Evolutionary conservation across 2,888 invertebrate species (phyloP), one percentile per base, ranked within the genome.

Genomic region (Epinotia nisella): DNA sequence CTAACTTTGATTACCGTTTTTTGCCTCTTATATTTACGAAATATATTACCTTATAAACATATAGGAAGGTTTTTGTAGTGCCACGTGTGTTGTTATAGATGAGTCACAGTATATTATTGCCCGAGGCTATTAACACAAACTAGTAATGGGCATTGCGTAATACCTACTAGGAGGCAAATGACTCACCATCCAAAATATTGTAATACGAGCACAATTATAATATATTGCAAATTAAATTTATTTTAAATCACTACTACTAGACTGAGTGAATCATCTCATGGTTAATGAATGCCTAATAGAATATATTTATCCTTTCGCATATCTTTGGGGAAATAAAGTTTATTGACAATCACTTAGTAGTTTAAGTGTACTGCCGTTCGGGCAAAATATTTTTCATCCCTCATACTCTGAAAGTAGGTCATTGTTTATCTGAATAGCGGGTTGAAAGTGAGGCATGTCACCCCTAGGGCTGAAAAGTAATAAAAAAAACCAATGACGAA

Each of bases 61-160:
- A 64, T 56, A 58, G 55, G 73, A 35, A 58, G 68, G 75, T 82
- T 80, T 81, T 79, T 78, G 78, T 76, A 69, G 62, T 74, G 77
- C 80, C 80, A 82, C 79, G 80, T 82, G 81, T 81, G 78, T 76
- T 75, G 70, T 74, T 81, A 81, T 77, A 75, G 76, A 72, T 89
- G 90, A 92, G 79, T 90, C 90, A 90, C 80, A 78, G 77, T 81
- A 80, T 84, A 80, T 82, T 84, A 83, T 83, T 81, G 84, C 85
- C 81, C 83, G 82, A 82, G 79, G 85, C 84, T 88, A 86, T 88
- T 87, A 87, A 78, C 71, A 84, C 86, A 87, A 88, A 90, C 90
- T 85, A 84, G 87, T 89, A 89, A 90, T 84, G 81, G 83, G 78
- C 82, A 87, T 91, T 90, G 86, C 91, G 91, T 90, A 91, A 92